These are phyloP conservation scores for Diaprepes abbreviatus DNA, from an alignment of 2,888 invertebrate species.

Conservation along the genomic window DNA sequence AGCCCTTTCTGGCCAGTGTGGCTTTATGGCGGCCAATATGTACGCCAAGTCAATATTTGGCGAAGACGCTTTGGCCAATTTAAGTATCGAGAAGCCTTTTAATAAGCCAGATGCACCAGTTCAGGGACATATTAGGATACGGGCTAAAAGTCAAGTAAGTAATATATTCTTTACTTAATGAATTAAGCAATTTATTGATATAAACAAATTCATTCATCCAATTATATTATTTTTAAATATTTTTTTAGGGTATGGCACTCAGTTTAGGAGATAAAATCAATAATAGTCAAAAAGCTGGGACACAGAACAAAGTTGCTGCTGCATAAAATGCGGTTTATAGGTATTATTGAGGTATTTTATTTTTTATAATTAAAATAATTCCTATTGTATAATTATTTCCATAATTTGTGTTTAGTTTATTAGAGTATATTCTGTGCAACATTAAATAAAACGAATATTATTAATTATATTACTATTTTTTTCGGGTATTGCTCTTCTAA, in stretches of 20 bases:
- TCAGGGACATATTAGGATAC: constrained; percentile 95
- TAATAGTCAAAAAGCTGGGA: constrained; percentile 84
- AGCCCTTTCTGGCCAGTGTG: constrained; percentile 96
- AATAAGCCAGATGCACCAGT: constrained; percentile 91
- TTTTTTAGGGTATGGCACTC: constrained; percentile 93
- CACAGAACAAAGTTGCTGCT: constrained; percentile 68
- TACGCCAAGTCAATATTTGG: constrained; percentile 98
- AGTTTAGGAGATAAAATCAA: constrained; percentile 99
- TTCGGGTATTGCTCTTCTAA: no score
- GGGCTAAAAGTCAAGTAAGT: constrained; percentile 97
- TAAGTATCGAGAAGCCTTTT: constrained; percentile 96
- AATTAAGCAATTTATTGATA: no score
- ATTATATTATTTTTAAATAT: no score
- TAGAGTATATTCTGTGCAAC: neutral
- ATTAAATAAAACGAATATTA: constrained; percentile 1
- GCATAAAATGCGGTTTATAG: constrained; percentile 54
- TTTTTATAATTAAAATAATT: constrained; percentile 10
- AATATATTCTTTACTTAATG: no score
- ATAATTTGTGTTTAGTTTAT: constrained; percentile 16
- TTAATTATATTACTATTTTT: no score
- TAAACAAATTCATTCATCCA: no score
- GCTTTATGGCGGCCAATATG: constrained; percentile 99
- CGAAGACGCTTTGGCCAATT: constrained; percentile 98
- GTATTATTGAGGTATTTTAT: constrained; percentile 16
- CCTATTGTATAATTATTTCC: constrained; percentile 17